These are phyloP conservation scores for Carassius gibelio DNA, from an alignment of 2,113 vertebrate species.

Conservation along the genomic window DNA sequence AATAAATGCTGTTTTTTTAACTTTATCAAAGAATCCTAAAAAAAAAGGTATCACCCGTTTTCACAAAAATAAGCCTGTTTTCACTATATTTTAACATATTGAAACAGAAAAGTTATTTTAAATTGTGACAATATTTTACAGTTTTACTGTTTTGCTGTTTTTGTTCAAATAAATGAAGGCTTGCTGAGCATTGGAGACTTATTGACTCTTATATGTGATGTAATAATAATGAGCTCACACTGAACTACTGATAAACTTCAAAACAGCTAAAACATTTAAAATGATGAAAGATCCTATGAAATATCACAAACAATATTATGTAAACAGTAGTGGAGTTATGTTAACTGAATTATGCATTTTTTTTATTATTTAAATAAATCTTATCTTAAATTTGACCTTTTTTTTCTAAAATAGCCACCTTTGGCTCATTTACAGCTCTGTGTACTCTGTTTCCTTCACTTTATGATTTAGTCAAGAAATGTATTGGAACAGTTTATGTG, in stretches of 20 bases:
- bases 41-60: too few species aligned
- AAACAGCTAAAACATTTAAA: not conserved
- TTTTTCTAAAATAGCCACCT: not conserved
- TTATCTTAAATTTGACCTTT: not conserved
- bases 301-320: not conserved
- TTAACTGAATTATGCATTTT: not conserved
- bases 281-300: not conserved
- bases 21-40: too few species aligned
- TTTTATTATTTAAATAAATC: not conserved
- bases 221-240: not conserved
- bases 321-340: not conserved
- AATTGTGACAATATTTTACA: too few species aligned
- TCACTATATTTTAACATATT: too few species aligned
- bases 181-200: too few species aligned
- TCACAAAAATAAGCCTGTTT: too few species aligned
- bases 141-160: too few species aligned
- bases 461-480: not conserved
- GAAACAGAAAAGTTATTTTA: too few species aligned
- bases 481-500: not conserved
- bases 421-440: not conserved
- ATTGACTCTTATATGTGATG: too few species aligned
- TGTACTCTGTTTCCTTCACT: not conserved
- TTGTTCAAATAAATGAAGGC: too few species aligned
- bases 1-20: too few species aligned
- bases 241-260: not conserved